These are phyloP conservation scores for Eustalomyia histrio DNA, from an alignment of 2,888 invertebrate species.

Conservation along the genomic window DNA sequence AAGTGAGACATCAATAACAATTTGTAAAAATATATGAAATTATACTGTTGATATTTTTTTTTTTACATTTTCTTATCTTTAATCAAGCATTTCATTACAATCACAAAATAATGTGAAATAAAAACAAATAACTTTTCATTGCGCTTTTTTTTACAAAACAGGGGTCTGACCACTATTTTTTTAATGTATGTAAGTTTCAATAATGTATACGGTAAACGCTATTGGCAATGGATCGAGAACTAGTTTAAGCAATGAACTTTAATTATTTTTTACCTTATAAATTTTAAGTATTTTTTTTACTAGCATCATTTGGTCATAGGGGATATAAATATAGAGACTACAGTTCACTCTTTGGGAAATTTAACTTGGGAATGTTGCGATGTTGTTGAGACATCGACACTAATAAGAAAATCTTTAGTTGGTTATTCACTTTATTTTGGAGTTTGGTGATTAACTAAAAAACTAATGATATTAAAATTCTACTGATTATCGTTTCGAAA, in stretches of 20 bases:
- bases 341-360: too few species aligned
- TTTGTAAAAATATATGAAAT: conserved; percentile 33
- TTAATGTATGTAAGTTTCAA: neutral
- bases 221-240: neutral
- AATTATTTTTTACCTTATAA: too few species aligned
- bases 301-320: too few species aligned
- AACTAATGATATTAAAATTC: too few species aligned
- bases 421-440: too few species aligned
- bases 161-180: neutral
- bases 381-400: too few species aligned
- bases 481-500: too few species aligned
- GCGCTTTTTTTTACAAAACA: neutral
- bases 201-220: neutral
- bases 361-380: too few species aligned
- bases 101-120: conserved; percentile 34
- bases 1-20: conserved; percentile 56
- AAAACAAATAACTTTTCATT: conserved; percentile 23
- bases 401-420: too few species aligned
- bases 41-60: conserved; percentile 25
- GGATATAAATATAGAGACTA: too few species aligned
- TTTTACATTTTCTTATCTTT: conserved; percentile 56
- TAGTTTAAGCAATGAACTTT: neutral
- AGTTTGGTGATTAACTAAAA: too few species aligned
- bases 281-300: too few species aligned
- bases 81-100: conserved; percentile 60